These are phyloP conservation scores for Temnothorax rugatulus DNA, from an alignment of 2,888 invertebrate species.

Conservation along the genomic window DNA sequence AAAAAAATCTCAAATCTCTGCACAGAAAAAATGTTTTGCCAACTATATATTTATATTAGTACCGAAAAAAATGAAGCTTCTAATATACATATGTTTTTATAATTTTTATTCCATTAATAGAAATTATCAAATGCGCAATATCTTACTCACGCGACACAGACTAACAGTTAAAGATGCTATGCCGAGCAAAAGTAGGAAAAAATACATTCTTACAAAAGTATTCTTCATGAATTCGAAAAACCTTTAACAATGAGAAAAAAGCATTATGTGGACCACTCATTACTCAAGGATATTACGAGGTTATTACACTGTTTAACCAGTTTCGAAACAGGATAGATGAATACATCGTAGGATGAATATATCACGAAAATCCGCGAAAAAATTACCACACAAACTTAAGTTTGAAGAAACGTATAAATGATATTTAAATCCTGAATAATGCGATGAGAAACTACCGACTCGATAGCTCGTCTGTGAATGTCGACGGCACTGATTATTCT, in stretches of 20 bases:
- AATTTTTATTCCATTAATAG: not conserved
- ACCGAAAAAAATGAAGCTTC: not conserved
- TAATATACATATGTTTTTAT: not conserved
- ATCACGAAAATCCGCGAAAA: not conserved
- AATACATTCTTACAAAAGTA: constrained; percentile 39
- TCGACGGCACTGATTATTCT: constrained; percentile 25
- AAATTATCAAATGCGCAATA: not conserved
- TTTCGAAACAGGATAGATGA: not conserved
- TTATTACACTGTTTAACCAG: not conserved
- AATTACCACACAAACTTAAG: constrained; percentile 10
- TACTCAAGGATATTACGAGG: not conserved
- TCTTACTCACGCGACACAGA: constrained; percentile 40
- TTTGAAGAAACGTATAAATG: constrained; percentile 2
- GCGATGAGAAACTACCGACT: constrained; percentile 42
- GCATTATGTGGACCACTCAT: not conserved
- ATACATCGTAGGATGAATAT: not conserved
- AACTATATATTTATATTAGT: not conserved
- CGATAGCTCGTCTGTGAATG: constrained; percentile 34
- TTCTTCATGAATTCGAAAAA: constrained; percentile 30
- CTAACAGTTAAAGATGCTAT: constrained; percentile 40
- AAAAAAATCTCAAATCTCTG: not conserved
- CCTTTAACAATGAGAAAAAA: constrained; percentile 37
- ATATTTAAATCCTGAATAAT: constrained; percentile 32
- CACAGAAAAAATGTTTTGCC: not conserved
- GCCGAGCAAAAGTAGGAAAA: constrained; percentile 29